Percentiles rank a stretch among this genome's conserved stretches.
phyloP scores from a whole-genome alignment of 2,113 vertebrate genomes.

The Chitala chitala region DNA sequence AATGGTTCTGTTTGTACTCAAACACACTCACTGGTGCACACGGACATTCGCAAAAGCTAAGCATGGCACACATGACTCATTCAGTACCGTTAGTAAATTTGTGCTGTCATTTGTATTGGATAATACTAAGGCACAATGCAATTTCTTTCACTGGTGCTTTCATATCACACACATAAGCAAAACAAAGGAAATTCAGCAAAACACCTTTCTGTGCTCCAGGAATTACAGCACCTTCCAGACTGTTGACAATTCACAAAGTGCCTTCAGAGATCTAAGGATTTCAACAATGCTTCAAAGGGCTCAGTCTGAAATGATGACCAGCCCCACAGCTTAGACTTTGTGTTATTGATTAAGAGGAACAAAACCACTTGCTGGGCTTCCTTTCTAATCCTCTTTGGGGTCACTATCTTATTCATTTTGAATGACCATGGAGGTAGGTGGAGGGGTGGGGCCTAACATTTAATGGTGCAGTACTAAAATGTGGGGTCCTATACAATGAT shows the following conservation, averaged over 20 bases:
- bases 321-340: neutral
- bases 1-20: neutral
- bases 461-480: no score
- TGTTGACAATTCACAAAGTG: neutral
- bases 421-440: constrained; percentile 6
- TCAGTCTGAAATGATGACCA: neutral
- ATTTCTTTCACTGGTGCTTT: neutral
- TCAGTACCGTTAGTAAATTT: neutral
- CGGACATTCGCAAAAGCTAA: neutral
- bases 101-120: neutral
- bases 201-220: no score
- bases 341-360: neutral
- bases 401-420: constrained; percentile 27
- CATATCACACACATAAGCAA: neutral
- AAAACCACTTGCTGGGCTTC: constrained; percentile 21
- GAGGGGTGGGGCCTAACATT: neutral
- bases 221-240: neutral
- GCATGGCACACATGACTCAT: neutral
- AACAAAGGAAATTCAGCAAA: no score
- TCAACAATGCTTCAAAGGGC: constrained; percentile 4
- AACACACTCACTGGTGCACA: neutral
- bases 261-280: constrained; percentile 1
- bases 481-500: no score
- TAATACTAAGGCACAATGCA: neutral
- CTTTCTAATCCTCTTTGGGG: constrained; percentile 35